Conservation (phyloP, 2,888 invertebrate species). For the Dicycla oo region DNA sequence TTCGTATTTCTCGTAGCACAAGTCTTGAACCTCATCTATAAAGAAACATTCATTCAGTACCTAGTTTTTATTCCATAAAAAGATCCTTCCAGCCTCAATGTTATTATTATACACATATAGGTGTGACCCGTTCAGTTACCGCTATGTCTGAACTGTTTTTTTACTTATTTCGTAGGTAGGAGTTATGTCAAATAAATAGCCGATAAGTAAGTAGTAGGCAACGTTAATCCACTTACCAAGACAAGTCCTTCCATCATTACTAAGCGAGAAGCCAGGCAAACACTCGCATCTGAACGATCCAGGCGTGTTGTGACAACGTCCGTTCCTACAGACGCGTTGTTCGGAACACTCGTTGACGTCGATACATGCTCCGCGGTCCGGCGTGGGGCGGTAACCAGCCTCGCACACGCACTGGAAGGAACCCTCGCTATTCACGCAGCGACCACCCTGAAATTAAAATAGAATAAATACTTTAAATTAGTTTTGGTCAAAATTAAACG, state of each 20-base stretch:
- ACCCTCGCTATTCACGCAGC: conserved; percentile 95
- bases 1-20: conserved; percentile 95
- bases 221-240: conserved; percentile 87
- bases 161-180: neutral
- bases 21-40: conserved; percentile 94
- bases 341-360: conserved; percentile 92
- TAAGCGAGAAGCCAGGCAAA: conserved; percentile 94
- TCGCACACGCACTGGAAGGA: conserved; percentile 96
- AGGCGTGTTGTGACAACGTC: conserved; percentile 94
- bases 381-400: conserved; percentile 93
- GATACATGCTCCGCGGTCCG: conserved; percentile 81
- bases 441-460: conserved; percentile 91
- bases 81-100: neutral
- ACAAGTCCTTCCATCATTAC: conserved; percentile 95
- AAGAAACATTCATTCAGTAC: conserved; percentile 38
- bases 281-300: conserved; percentile 96
- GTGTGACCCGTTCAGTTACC: neutral
- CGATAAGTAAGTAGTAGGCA: neutral
- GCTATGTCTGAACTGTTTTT: neutral
- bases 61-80: neutral
- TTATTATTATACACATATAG: no score
- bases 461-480: neutral
- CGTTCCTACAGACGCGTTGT: conserved; percentile 94
- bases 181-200: neutral
- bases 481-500: neutral